Evolutionary conservation across 2,113 vertebrate genomes (phyloP).

Genomic region (Lagopus muta): DNA sequence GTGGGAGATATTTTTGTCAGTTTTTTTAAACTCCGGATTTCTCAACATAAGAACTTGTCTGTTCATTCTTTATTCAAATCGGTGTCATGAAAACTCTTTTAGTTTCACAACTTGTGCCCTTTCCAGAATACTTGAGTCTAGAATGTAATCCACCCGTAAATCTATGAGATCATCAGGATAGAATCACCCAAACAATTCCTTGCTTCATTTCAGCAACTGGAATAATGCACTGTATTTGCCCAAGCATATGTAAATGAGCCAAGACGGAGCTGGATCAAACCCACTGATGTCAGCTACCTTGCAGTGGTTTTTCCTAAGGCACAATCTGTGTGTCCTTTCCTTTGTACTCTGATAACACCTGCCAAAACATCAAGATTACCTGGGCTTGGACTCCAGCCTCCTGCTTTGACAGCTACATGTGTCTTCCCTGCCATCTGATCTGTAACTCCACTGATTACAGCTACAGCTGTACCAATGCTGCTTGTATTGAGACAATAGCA

Average conservation of each 20-base stretch:
- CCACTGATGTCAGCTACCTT: background rate
- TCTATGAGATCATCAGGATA: background rate
- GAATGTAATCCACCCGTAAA: background rate
- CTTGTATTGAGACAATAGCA: background rate
- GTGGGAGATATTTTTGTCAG: background rate
- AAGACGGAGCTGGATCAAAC: background rate
- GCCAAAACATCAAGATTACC: background rate
- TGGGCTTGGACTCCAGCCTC: background rate
- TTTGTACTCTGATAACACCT: background rate
- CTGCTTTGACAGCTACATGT: background rate
- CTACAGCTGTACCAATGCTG: background rate
- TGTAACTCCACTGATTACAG: background rate
- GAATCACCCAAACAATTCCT: background rate
- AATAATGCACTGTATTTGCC: conserved; percentile 26
- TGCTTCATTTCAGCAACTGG: background rate
- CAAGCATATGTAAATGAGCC: background rate
- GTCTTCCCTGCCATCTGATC: background rate
- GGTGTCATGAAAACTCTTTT: background rate
- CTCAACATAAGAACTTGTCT: background rate
- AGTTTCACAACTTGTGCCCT: background rate
- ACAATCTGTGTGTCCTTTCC: background rate
- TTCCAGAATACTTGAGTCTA: background rate
- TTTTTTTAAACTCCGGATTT: background rate
- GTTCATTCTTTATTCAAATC: background rate
- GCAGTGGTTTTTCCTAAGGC: background rate